Evolutionary conservation across 2,888 invertebrate genomes (phyloP), one percentile per base, ranked within the genome.

Genomic region (Dynastes tityus): DNA sequence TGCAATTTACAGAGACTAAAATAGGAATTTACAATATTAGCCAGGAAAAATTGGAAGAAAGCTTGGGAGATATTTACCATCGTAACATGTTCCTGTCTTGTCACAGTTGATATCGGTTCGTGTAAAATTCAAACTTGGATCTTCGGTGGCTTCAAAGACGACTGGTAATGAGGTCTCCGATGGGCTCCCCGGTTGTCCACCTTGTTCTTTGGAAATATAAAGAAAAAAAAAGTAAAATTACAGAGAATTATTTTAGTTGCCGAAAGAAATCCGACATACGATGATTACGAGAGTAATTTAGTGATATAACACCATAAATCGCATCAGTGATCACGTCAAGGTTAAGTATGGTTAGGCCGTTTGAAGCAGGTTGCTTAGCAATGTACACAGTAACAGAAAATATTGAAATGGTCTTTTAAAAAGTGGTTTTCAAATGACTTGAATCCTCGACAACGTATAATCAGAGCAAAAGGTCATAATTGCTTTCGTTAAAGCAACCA

Each of bases 71-170:
- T 6, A 11, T 32, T 91, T 91, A 97, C 97, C 97, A 89, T 98
- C 96, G 87, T 97, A 97, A 87, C 97, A 98, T 82, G 97, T 97
- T 87, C 97, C 97, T 77, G 96, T 97, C 87, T 96, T 96, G 89
- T 97, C 97, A 88, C 97, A 98, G 89, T 97, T 97, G 73, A 95
- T 94, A 86, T 95, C 95, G 84, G 92, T 93, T 83, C 94, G 92
- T 3, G 95, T 95, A 83, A 95, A 88, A 86, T 95, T 95, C 82
- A 94, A 85, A 80, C 89, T 92, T 4, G 94, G 91, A 87, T 95
- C 95, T 88, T 95, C 94, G 73, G 94, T 94, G 75, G 94, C 93
- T 81, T 95, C 95, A 86, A 96, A 92, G 13, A 94, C 93, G 5
- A 95, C 92, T 0, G 95, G 95, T 80, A 95, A 89, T 58, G 92